Evolutionary conservation across 2,888 invertebrate genomes (phyloP).

Genomic region (Rotaria socialis): DNA sequence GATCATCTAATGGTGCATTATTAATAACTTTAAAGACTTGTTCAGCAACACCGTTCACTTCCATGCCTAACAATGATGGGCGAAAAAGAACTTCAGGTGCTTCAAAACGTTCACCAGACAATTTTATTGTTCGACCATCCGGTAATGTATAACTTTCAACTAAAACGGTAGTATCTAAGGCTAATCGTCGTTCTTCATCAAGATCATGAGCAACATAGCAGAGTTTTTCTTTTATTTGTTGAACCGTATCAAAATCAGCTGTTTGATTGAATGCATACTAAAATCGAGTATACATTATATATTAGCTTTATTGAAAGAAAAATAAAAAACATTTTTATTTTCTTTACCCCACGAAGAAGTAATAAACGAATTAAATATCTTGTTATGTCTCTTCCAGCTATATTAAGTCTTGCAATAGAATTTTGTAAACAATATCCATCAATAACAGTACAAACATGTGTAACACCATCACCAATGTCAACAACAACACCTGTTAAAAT

Average conservation of each 20-base stretch:
- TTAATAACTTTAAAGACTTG: slow-evolving; percentile 89
- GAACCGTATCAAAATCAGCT: slow-evolving; percentile 98
- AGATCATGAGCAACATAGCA: slow-evolving; percentile 98
- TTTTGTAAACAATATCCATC: slow-evolving; percentile 93
- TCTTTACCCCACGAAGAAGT: slow-evolving; percentile 30
- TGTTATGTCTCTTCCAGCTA: slow-evolving; percentile 96
- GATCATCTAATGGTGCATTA: slow-evolving; percentile 89
- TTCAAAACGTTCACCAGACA: slow-evolving; percentile 86
- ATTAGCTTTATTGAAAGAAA: no score
- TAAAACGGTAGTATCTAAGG: slow-evolving; percentile 95
- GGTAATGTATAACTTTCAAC: slow-evolving; percentile 45
- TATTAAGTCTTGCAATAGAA: slow-evolving; percentile 85
- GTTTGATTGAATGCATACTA: slow-evolving; percentile 96
- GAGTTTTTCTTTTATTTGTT: slow-evolving; percentile 97
- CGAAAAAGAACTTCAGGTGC: slow-evolving; percentile 98
- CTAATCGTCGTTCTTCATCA: slow-evolving; percentile 90
- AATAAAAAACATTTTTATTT: no score
- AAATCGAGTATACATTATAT: not conserved
- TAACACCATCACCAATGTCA: slow-evolving; percentile 97
- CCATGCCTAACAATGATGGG: slow-evolving; percentile 96
- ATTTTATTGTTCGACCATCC: slow-evolving; percentile 46
- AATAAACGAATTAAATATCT: slow-evolving; percentile 81
- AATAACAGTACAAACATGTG: slow-evolving; percentile 97
- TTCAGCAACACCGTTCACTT: slow-evolving; percentile 78
- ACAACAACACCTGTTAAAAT: slow-evolving; percentile 95